Conservation (phyloP, 2,888 invertebrate species). For the Liposcelis brunnea region DNA sequence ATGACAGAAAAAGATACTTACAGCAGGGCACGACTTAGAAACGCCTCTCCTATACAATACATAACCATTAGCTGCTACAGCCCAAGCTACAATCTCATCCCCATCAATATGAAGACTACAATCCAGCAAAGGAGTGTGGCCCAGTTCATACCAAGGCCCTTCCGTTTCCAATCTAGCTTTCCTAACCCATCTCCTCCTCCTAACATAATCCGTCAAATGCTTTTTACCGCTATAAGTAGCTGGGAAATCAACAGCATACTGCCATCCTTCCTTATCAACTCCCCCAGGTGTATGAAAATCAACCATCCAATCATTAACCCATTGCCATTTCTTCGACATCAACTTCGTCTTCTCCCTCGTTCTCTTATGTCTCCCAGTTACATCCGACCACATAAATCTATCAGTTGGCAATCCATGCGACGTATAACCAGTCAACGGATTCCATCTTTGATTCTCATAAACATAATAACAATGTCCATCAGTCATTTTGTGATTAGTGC, state of each 20-base stretch:
- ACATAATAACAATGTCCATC: conserved; percentile 76
- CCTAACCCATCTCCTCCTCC: conserved; percentile 67
- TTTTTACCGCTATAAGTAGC: conserved; percentile 71
- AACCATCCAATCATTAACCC: conserved; percentile 87
- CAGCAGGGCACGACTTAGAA: conserved; percentile 41
- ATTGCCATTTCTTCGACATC: conserved; percentile 74
- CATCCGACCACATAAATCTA: conserved; percentile 82
- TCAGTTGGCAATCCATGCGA: conserved; percentile 73
- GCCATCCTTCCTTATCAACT: conserved; percentile 85
- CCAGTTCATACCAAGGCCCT: conserved; percentile 78
- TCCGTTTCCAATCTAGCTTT: conserved; percentile 64
- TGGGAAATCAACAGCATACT: conserved; percentile 85
- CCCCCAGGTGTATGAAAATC: conserved; percentile 82
- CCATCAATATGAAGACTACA: conserved; percentile 48
- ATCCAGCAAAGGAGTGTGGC: conserved; percentile 70
- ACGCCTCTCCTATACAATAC: conserved; percentile 68
- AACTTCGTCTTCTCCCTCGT: conserved; percentile 75
- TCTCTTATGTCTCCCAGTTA: conserved; percentile 63
- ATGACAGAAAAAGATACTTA: conserved; percentile 4
- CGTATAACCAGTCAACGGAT: conserved; percentile 77
- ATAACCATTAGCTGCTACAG: conserved; percentile 70
- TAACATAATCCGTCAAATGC: conserved; percentile 74
- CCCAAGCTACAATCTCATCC: conserved; percentile 49
- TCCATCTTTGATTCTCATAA: conserved; percentile 91
- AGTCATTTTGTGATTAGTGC: conserved; percentile 41